A percentile compares a stretch with the other conserved stretches of the same genome.
Evolutionary conservation across 2,888 invertebrate genomes (phyloP).

Genomic region (Chaetoderma sp.): DNA sequence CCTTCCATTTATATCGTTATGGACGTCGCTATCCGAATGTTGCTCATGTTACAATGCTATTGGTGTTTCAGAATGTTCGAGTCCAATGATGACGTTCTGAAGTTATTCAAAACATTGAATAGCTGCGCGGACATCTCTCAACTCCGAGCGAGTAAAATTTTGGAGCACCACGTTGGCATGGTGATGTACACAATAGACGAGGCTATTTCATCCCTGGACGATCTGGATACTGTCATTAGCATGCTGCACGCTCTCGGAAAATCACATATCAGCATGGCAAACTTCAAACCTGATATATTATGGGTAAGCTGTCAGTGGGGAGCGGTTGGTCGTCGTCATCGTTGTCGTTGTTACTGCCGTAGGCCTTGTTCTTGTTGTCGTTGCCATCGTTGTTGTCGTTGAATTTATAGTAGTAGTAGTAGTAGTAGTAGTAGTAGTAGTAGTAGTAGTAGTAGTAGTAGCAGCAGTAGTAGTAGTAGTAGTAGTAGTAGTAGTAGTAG

Average conservation of each 20-base stretch:
- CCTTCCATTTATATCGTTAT: too few relatives aligned
- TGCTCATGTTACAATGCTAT: too few relatives aligned
- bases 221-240: constrained; percentile 86
- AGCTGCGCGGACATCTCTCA: constrained; percentile 76
- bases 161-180: constrained; percentile 87
- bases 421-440: too few relatives aligned
- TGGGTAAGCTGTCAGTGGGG: constrained; percentile 81
- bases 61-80: constrained; percentile 56
- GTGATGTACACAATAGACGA: constrained; percentile 92
- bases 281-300: constrained; percentile 88
- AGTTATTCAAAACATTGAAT: constrained; percentile 42
- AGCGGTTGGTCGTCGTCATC: too few relatives aligned
- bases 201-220: constrained; percentile 87
- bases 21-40: too few relatives aligned
- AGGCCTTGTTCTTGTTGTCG: too few relatives aligned
- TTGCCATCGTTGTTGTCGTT: too few relatives aligned
- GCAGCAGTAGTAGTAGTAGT: too few relatives aligned
- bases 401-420: too few relatives aligned
- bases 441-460: too few relatives aligned
- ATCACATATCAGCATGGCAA: constrained; percentile 84
- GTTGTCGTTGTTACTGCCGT: too few relatives aligned
- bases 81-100: constrained; percentile 42
- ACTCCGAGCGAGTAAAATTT: constrained; percentile 83
- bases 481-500: too few relatives aligned
- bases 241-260: constrained; percentile 87